Base-by-base conservation (phyloP, 2,113 vertebrate genomes). In the Alaudala cheleensis region DNA sequence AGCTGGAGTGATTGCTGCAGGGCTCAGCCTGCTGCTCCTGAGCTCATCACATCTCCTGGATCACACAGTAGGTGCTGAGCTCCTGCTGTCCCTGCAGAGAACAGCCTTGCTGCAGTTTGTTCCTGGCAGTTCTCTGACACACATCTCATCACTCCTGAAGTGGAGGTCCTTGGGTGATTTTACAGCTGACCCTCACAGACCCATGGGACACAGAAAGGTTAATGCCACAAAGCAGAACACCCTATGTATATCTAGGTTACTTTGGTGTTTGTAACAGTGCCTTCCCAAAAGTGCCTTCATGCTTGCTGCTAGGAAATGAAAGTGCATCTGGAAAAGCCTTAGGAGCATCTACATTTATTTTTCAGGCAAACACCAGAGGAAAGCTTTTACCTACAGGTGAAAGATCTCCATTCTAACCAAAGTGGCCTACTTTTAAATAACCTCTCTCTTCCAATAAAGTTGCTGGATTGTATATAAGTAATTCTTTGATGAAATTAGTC, bases 51-150 rank as follows among this genome's bases (percentile, higher is more conserved):
- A 6, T 47, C 42, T 60, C 26, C 70, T 53, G 14, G 9, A 33
- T 51, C 14, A 4, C 5, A 15, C 0, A 0, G 15, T 0, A 23
- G 37, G 22, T 53, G 25, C 25, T 74, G 50, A 74, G 37, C 37
- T 71, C 54, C 61, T 34, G 58, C 47, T 40, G 53, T 31, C 61
- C 40, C 40, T 62, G 31, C 61, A 74, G 37, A 60, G n/a, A 87
- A 23, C 29, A 81, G 26, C n/a, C 37, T 40, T n/a, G 2, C 26
- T 67, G 67, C 54, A 42, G 18, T 11, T 83, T 51, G 14, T 17
- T 81, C 37, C 61, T 93, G 51, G 34, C 29, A 14, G 7, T 16
- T 79, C 49, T 76, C 31, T 4, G 2, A 19, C 19, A 42, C 0
- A 3, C 8, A 45, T 11, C 13, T 40, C 25, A 37, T 28, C 79